Evolutionary conservation across 2,797 vertebrate genomes (phyloP).

Genomic region (Liasis olivaceus): DNA sequence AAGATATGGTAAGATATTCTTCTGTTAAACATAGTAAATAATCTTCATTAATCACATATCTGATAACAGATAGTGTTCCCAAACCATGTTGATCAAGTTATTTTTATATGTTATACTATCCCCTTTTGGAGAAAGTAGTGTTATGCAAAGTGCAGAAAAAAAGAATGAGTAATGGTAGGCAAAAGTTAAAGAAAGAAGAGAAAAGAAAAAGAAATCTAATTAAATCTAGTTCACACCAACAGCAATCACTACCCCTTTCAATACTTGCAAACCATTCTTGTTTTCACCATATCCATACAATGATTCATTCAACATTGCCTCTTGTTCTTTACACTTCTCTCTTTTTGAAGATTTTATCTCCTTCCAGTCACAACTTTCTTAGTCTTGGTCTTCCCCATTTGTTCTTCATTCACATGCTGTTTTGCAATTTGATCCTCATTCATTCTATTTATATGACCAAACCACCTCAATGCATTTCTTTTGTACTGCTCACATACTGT

Average conservation of each 20-base stretch:
- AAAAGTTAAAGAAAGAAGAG: not conserved
- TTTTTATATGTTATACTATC: not conserved
- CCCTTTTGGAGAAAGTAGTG: not conserved
- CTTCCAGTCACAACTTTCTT: not conserved
- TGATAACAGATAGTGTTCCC: slow-evolving; percentile 31
- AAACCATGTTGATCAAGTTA: not conserved
- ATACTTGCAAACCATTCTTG: not conserved
- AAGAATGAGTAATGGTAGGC: not conserved
- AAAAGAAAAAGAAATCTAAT: not conserved
- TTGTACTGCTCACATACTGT: not conserved
- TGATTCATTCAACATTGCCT: not conserved
- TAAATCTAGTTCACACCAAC: not conserved
- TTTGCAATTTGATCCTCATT: not conserved
- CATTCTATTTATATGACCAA: not conserved
- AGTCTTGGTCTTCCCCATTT: not conserved
- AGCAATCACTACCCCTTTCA: not conserved
- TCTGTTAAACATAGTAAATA: slow-evolving; percentile 37
- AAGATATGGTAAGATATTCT: slow-evolving; percentile 31
- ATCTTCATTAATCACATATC: slow-evolving; percentile 43
- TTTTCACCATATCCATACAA: not conserved
- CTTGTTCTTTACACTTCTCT: not conserved
- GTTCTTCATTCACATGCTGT: not conserved
- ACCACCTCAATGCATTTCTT: not conserved
- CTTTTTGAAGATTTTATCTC: not conserved
- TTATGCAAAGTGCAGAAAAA: not conserved